Evolutionary conservation across 2,113 vertebrate genomes (phyloP).

Genomic region (Gila orcuttii): DNA sequence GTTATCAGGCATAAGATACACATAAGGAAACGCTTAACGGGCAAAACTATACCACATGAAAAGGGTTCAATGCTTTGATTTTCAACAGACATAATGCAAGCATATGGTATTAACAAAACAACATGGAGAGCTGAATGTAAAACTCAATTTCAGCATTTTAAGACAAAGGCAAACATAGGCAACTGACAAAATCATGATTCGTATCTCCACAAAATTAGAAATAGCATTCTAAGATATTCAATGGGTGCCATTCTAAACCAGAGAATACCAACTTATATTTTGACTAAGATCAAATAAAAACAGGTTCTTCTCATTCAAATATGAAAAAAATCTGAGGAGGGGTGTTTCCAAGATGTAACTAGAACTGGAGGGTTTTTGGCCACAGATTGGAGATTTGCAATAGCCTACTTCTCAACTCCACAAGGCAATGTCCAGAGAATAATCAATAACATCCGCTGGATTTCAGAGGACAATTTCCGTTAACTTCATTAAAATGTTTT

Average conservation of each 20-base stretch:
- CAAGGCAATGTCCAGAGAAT: not conserved
- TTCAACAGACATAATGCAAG: not conserved
- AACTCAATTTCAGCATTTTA: constrained; percentile 1
- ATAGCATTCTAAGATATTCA: not conserved
- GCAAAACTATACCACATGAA: not conserved
- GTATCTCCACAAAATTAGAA: not conserved
- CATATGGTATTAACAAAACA: not conserved
- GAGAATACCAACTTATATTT: not conserved
- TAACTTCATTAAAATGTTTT: not conserved
- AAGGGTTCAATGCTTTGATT: not conserved
- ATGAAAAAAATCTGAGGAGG: not conserved
- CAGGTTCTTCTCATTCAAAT: not conserved
- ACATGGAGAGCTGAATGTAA: not conserved
- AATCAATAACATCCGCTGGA: not conserved
- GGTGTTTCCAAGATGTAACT: not conserved
- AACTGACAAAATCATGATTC: not conserved
- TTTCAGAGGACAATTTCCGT: not conserved
- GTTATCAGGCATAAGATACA: not conserved
- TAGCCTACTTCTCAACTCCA: not conserved
- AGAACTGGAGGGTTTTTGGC: no score
- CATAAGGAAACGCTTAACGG: not conserved
- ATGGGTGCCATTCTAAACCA: not conserved
- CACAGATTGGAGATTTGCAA: no score
- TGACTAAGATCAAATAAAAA: not conserved
- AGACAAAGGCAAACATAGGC: not conserved